These are phyloP conservation scores for Metacarcinus magister DNA, from an alignment of 2,888 invertebrate genomes.

Conservation along the genomic window DNA sequence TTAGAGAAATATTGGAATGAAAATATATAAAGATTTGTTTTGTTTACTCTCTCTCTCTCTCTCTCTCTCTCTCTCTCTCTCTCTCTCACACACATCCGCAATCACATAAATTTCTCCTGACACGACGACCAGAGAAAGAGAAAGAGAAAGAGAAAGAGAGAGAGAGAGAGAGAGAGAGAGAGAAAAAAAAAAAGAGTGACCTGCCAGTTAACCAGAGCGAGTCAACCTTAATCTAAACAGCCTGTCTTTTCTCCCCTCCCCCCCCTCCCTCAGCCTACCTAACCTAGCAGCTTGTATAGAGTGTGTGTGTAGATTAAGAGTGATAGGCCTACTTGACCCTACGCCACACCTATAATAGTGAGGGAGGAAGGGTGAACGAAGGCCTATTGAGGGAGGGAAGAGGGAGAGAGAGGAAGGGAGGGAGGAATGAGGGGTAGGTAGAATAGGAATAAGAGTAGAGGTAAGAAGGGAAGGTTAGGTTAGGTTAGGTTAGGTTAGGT, in stretches of 20 bases:
- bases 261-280: no score
- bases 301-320: not conserved
- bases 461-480: no score
- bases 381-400: not conserved
- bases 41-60: not conserved
- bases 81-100: not conserved
- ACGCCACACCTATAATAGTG: not conserved
- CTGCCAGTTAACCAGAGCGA: no score
- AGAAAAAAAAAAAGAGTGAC: not conserved
- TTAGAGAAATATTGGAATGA: not conserved
- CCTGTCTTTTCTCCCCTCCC: no score
- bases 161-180: conserved; percentile 48
- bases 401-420: no score
- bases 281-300: no score
- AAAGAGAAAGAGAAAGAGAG: conserved; percentile 36
- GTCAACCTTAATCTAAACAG: no score
- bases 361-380: no score
- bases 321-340: not conserved
- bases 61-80: conserved; percentile 26
- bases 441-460: no score
- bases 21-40: not conserved
- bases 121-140: not conserved
- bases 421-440: no score
- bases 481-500: no score
- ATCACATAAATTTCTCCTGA: not conserved